phyloP scores from a whole-genome alignment of 35 echinoderm and acorn worm species.

The Heliocidaris tuberculata region DNA sequence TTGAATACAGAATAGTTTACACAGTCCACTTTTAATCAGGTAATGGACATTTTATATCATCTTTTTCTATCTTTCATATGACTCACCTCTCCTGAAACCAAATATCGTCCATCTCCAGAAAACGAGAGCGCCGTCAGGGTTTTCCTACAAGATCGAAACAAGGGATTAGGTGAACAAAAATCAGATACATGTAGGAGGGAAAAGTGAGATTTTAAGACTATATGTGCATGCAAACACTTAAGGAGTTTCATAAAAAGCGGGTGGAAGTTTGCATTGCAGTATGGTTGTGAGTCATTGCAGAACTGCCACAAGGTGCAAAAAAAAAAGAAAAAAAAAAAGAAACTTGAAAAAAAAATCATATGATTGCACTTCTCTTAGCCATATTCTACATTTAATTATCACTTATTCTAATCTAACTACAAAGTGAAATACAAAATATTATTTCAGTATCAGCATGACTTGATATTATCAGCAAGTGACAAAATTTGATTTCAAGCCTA shows the following conservation, averaged over 20 bases:
- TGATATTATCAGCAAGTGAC: not conserved
- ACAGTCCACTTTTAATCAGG: not conserved
- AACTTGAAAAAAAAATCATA: not conserved
- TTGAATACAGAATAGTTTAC: not conserved
- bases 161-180: not conserved
- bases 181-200: not conserved
- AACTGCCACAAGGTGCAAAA: not conserved
- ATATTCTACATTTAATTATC: not conserved
- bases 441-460: not conserved
- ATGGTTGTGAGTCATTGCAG: not conserved
- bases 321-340: too few relatives aligned
- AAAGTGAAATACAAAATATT: not conserved
- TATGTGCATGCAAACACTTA: not conserved
- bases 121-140: slow-evolving; percentile 80
- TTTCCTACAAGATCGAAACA: slow-evolving; percentile 62
- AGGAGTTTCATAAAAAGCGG: not conserved
- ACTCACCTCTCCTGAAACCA: slow-evolving; percentile 92
- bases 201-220: not conserved
- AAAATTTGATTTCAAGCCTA: not conserved
- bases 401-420: not conserved
- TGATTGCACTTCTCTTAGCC: not conserved
- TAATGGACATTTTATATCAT: not conserved
- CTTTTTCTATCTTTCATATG: not conserved
- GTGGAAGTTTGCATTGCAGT: not conserved
- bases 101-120: slow-evolving; percentile 78